Percentiles rank a stretch among this genome's conserved stretches.
phyloP scores from a whole-genome alignment of 2,113 vertebrate species.

The Pongo pygmaeus region DNA sequence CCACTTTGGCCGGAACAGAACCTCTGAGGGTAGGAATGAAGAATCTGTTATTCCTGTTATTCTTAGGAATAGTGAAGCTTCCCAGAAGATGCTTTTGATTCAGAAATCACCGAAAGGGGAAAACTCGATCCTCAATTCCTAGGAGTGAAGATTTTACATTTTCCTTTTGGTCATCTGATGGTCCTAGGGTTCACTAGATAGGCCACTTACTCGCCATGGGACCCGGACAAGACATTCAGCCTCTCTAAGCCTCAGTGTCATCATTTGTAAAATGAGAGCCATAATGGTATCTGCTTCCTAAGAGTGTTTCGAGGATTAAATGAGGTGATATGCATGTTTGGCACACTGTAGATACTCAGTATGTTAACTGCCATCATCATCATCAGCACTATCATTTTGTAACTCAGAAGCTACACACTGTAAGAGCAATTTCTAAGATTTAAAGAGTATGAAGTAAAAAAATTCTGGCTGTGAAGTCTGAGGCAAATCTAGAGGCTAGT shows the following conservation, averaged over 20 bases:
- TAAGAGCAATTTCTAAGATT: background rate
- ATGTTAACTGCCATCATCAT: background rate
- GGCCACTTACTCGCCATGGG: background rate
- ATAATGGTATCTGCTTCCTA: background rate
- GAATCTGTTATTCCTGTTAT: background rate
- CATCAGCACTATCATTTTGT: background rate
- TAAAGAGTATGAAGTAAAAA: background rate
- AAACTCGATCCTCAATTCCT: background rate
- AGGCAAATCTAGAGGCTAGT: background rate
- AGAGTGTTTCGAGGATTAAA: background rate
- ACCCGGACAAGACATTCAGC: accelerated
- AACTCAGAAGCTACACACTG: background rate
- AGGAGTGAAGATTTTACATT: background rate
- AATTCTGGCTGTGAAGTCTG: background rate
- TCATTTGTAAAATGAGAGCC: background rate
- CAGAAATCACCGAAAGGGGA: background rate
- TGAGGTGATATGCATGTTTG: background rate
- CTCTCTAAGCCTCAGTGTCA: background rate
- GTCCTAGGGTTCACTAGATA: background rate
- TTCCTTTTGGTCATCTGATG: background rate
- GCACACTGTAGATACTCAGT: no score
- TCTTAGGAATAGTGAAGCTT: background rate
- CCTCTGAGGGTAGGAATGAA: background rate
- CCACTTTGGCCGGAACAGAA: background rate
- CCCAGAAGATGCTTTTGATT: background rate